Conservation (phyloP, 2,888 invertebrate species). For the Endotricha flammealis region DNA sequence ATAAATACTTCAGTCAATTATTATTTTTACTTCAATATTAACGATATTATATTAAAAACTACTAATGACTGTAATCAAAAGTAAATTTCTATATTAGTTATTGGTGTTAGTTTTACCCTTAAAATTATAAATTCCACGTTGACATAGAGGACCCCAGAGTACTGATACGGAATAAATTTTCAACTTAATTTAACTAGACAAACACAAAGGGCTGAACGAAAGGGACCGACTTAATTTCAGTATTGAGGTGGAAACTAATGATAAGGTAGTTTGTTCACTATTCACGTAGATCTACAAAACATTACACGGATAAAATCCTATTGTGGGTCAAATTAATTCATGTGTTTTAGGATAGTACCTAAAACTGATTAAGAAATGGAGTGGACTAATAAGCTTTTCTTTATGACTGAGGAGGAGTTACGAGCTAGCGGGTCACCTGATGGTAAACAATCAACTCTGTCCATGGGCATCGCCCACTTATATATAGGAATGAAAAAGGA, state of each 20-base stretch:
- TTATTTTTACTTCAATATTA: neutral
- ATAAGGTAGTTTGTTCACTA: slow-evolving; percentile 57
- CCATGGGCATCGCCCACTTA: too few relatives aligned
- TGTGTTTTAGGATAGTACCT: too few relatives aligned
- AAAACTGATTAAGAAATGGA: too few relatives aligned
- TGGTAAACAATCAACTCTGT: too few relatives aligned
- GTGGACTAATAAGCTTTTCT: too few relatives aligned
- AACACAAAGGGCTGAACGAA: slow-evolving; percentile 65
- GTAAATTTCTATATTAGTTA: slow-evolving; percentile 45
- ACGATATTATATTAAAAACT: neutral
- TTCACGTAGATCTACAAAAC: slow-evolving; percentile 19
- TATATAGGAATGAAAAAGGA: too few relatives aligned
- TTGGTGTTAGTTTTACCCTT: slow-evolving; percentile 57
- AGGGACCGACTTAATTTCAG: slow-evolving; percentile 68
- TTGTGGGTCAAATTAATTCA: too few relatives aligned
- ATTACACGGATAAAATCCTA: neutral
- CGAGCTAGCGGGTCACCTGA: too few relatives aligned
- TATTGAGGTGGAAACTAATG: slow-evolving; percentile 73
- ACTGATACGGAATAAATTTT: slow-evolving; percentile 76
- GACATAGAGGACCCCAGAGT: slow-evolving; percentile 57
- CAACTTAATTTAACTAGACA: slow-evolving; percentile 77
- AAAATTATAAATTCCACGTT: slow-evolving; percentile 72
- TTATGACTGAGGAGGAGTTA: too few relatives aligned
- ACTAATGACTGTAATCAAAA: slow-evolving; percentile 36
- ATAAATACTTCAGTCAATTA: neutral